phyloP scores from a whole-genome alignment of 2,797 vertebrate genomes.

The Brotula barbata region DNA sequence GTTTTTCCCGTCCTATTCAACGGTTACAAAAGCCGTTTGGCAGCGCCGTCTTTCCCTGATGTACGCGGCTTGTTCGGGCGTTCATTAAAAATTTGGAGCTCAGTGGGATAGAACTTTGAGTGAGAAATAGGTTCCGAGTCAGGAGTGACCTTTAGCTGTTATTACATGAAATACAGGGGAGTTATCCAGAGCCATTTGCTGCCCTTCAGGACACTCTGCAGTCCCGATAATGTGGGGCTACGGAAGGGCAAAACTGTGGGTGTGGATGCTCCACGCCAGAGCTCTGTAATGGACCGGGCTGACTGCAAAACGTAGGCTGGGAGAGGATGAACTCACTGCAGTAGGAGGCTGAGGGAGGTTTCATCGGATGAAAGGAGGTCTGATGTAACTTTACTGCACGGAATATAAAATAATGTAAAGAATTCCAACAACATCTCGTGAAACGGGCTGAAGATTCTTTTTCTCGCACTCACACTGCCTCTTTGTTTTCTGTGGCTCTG shows the following conservation, averaged over 20 bases:
- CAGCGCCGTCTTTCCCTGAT: slow-evolving; percentile 1
- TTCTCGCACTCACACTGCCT: not conserved
- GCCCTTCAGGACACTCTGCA: slow-evolving; percentile 18
- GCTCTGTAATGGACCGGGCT: slow-evolving; percentile 10
- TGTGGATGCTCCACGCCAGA: slow-evolving; percentile 3
- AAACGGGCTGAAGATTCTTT: not conserved
- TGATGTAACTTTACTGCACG: not conserved
- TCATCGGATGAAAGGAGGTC: slow-evolving; percentile 10
- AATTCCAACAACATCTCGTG: no score
- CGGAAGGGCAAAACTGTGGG: slow-evolving; percentile 22
- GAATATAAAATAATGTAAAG: no score
- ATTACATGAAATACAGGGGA: slow-evolving; percentile 28
- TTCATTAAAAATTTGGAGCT: slow-evolving; percentile 35
- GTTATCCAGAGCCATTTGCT: slow-evolving; percentile 37
- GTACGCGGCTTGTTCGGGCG: slow-evolving; percentile 9
- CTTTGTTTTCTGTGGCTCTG: no score
- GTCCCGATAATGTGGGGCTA: slow-evolving; percentile 15
- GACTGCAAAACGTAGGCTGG: slow-evolving; percentile 25
- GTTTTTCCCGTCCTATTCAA: not conserved
- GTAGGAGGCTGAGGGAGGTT: slow-evolving; percentile 6
- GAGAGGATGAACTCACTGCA: slow-evolving; percentile 24
- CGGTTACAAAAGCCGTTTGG: slow-evolving; percentile 10
- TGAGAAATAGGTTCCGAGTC: slow-evolving; percentile 22
- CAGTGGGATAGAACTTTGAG: slow-evolving; percentile 24
- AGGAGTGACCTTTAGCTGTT: slow-evolving; percentile 50